These are phyloP conservation scores for Phoxinus dragarum DNA, from an alignment of 2,797 vertebrate species.

Conservation along the genomic window DNA sequence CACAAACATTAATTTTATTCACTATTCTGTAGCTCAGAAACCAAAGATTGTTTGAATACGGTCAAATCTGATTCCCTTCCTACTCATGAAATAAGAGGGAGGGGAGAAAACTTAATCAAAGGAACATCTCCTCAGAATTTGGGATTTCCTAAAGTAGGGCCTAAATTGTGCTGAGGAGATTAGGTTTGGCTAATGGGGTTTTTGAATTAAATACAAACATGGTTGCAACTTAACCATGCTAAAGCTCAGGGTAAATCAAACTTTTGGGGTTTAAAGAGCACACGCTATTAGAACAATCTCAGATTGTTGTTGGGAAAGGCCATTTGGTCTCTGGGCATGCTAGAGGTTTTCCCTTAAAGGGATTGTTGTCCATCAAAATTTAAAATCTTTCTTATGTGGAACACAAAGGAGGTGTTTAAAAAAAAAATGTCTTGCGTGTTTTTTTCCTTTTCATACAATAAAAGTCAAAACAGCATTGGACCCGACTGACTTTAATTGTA, in stretches of 20 bases:
- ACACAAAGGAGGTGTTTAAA: not conserved
- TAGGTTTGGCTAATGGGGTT: conserved; percentile 49
- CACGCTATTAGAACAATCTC: not conserved
- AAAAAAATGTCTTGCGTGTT: no score
- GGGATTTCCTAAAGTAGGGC: conserved; percentile 50
- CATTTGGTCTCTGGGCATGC: not conserved
- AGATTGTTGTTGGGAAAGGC: not conserved
- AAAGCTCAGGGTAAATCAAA: conserved; percentile 36
- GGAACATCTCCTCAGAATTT: conserved; percentile 56
- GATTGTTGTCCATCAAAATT: not conserved
- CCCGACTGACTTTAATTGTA: not conserved
- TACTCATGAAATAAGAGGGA: conserved; percentile 28
- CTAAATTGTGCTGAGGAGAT: conserved; percentile 50
- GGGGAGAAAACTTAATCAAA: conserved; percentile 53
- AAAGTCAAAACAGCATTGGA: not conserved
- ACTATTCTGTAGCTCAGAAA: not conserved
- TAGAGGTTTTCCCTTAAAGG: not conserved
- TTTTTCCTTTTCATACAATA: not conserved
- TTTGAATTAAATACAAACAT: conserved; percentile 54
- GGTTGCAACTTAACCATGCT: conserved; percentile 29
- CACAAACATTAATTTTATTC: not conserved
- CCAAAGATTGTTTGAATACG: conserved; percentile 13
- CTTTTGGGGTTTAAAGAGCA: conserved; percentile 14
- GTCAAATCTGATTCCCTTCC: conserved; percentile 38
- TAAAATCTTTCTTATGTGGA: not conserved